Conservation (phyloP, 2,113 vertebrate genomes). For the Spilogale gracilis region DNA sequence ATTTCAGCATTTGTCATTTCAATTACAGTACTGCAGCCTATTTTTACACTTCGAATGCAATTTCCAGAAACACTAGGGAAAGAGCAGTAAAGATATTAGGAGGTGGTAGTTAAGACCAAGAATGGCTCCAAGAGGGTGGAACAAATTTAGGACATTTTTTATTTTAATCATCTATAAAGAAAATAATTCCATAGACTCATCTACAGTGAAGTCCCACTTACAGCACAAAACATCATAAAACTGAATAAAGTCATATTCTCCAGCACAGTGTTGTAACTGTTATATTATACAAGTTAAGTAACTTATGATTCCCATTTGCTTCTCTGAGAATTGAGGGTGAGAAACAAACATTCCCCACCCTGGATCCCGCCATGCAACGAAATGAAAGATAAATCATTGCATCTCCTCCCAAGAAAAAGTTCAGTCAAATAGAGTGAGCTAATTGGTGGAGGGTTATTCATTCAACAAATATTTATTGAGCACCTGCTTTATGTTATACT, state of each 20-base stretch:
- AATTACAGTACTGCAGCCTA: conserved; percentile 70
- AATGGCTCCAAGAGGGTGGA: conserved; percentile 68
- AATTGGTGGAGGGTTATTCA: not conserved
- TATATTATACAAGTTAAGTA: conserved; percentile 60
- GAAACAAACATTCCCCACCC: not conserved
- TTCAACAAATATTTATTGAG: not conserved
- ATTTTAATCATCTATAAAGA: conserved; percentile 80
- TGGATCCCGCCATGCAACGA: not conserved
- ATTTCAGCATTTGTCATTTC: conserved; percentile 78
- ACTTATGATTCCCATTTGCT: not conserved
- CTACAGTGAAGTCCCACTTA: conserved; percentile 67
- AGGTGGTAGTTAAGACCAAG: conserved; percentile 71
- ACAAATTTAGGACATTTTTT: conserved; percentile 75
- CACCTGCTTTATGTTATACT: not conserved
- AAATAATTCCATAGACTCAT: conserved; percentile 68
- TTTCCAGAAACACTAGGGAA: conserved; percentile 72
- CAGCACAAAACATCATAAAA: conserved; percentile 71
- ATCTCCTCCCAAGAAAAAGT: not conserved
- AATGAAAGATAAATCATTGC: not conserved
- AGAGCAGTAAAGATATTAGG: conserved; percentile 73
- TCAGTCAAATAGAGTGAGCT: not conserved
- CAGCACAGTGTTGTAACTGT: conserved; percentile 27
- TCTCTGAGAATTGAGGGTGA: conserved; percentile 23
- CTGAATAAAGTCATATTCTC: conserved; percentile 71
- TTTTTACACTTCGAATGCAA: conserved; percentile 75